These are phyloP conservation scores for Hippocampus mohnikei DNA, from an alignment of 2,113 vertebrate genomes.

Conservation along the genomic window DNA sequence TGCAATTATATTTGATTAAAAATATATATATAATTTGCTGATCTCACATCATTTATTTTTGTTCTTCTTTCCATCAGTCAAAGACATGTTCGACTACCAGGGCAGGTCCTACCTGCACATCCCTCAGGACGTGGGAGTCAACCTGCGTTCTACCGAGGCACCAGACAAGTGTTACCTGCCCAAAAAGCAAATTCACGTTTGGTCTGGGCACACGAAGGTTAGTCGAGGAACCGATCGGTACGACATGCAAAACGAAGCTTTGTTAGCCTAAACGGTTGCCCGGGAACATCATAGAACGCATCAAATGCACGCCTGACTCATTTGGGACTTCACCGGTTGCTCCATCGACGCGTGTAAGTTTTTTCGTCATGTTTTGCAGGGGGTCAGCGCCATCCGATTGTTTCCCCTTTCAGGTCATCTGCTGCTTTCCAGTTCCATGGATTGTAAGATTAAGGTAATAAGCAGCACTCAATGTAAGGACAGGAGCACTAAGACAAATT, in stretches of 20 bases:
- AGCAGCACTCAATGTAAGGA: not conserved
- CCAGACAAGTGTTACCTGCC: conserved; percentile 98
- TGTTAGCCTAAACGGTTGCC: not conserved
- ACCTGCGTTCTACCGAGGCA: conserved; percentile 83
- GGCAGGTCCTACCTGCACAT: conserved; percentile 95
- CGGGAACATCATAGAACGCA: not conserved
- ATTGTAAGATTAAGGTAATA: conserved; percentile 97
- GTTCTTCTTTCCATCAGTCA: conserved; percentile 73
- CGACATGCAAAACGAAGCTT: not conserved
- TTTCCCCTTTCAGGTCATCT: conserved; percentile 93
- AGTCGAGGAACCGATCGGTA: conserved; percentile 13
- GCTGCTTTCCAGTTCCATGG: conserved; percentile 92
- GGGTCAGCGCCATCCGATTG: conserved; percentile 93
- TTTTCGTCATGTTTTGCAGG: conserved; percentile 62
- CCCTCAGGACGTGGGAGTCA: conserved; percentile 95
- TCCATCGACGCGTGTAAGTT: no score
- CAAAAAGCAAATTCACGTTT: conserved; percentile 96
- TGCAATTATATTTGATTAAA: no score
- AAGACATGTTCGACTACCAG: conserved; percentile 98
- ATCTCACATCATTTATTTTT: no score
- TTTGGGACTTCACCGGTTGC: not conserved
- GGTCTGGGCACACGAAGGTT: conserved; percentile 98
- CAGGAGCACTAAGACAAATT: not conserved
- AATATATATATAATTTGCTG: no score
- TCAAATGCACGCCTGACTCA: not conserved